Percentiles rank a stretch among this genome's conserved stretches.
Conservation (phyloP, 2,113 vertebrate genomes). For the Crocuta crocuta region DNA sequence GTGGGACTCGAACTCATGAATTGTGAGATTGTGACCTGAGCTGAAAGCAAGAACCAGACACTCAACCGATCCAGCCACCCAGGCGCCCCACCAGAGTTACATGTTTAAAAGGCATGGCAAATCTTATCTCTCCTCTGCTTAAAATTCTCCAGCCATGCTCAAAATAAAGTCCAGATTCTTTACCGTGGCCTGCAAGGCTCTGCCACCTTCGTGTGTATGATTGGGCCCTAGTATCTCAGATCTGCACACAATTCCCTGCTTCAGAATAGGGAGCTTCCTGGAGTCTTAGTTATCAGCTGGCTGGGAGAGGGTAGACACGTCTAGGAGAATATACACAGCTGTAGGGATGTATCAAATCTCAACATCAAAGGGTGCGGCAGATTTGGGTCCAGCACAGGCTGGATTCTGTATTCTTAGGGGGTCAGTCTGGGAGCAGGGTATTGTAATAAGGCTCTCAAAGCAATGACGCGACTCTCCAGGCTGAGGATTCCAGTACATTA, state of each 20-base stretch:
- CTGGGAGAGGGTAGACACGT: not conserved
- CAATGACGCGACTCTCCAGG: not conserved
- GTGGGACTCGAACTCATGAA: too few relatives aligned
- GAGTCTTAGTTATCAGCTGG: not conserved
- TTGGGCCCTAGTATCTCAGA: not conserved
- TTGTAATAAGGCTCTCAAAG: not conserved
- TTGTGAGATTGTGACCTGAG: too few relatives aligned
- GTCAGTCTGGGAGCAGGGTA: not conserved
- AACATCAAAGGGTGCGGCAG: not conserved
- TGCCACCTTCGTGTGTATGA: not conserved
- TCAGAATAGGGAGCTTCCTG: not conserved
- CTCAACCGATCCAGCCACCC: too few relatives aligned
- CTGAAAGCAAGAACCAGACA: too few relatives aligned
- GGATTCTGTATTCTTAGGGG: not conserved
- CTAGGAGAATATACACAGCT: not conserved
- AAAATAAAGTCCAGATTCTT: not conserved
- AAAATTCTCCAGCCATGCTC: not conserved
- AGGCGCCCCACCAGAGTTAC: not conserved
- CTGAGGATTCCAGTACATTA: not conserved
- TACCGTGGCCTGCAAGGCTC: not conserved
- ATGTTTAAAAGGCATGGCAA: not conserved
- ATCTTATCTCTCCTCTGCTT: not conserved
- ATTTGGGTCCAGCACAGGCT: not conserved
- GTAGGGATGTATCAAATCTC: not conserved
- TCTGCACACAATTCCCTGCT: not conserved